Conservation (phyloP, 2,797 vertebrate genomes). For the Xiphophorus birchmanni region DNA sequence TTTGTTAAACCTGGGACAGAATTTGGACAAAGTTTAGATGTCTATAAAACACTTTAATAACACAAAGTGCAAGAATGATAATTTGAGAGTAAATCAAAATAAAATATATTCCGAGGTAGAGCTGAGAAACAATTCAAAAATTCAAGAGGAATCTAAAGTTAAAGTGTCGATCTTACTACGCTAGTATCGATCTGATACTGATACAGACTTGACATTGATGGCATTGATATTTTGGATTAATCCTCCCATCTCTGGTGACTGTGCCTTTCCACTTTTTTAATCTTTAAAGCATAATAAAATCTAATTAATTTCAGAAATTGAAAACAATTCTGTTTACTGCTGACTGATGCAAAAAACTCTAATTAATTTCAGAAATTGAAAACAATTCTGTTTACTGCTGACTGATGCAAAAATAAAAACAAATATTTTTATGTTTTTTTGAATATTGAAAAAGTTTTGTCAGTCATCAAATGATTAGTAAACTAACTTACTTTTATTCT, state of each 20-base stretch:
- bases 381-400: neutral
- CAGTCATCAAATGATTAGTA: neutral
- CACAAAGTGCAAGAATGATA: no score
- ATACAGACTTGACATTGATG: no score
- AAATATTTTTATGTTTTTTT: neutral
- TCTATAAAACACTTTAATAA: no score
- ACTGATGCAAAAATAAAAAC: neutral
- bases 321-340: neutral
- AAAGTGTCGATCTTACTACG: no score
- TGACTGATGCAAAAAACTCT: neutral
- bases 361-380: neutral
- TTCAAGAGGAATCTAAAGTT: no score
- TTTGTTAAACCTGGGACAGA: no score
- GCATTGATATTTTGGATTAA: no score
- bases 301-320: neutral
- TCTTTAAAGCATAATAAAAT: neutral
- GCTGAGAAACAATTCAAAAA: no score
- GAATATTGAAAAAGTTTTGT: neutral
- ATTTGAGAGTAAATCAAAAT: no score
- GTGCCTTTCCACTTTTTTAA: neutral
- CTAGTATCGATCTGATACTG: no score
- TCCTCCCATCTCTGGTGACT: neutral
- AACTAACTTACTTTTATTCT: neutral
- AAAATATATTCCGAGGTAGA: no score
- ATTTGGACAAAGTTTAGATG: no score